Percentiles rank a stretch among this genome's conserved stretches.
phyloP scores from a whole-genome alignment of 1,140 invertebrate genomes.

The Bombus breviceps region DNA sequence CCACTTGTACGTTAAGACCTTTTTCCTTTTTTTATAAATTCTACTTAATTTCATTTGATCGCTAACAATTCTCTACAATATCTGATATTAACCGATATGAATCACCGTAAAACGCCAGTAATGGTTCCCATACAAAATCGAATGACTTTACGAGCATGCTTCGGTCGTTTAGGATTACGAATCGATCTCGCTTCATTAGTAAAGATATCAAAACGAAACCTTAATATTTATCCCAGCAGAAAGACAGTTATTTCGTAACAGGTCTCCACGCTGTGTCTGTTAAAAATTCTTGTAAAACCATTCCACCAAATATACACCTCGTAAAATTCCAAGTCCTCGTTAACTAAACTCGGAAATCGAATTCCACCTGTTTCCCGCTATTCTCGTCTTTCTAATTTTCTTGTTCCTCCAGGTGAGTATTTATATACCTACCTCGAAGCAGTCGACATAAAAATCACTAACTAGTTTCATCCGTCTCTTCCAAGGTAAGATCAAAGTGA shows the following conservation, averaged over 20 bases:
- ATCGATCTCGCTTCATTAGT: slow-evolving; percentile 55
- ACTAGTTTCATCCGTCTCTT: background rate
- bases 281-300: background rate
- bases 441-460: background rate
- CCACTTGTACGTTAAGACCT: too few species aligned
- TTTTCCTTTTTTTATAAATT: too few species aligned
- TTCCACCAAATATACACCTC: too few species aligned
- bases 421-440: background rate
- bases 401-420: slow-evolving; percentile 55
- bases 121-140: background rate
- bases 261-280: background rate
- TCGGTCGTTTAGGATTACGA: background rate
- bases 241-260: background rate
- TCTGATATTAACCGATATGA: too few species aligned
- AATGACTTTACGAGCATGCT: background rate
- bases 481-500: slow-evolving; percentile 3
- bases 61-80: too few species aligned
- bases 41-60: too few species aligned
- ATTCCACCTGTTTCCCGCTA: background rate
- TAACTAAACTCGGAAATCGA: background rate
- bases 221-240: too few species aligned
- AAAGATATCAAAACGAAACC: slow-evolving; percentile 58
- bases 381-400: background rate
- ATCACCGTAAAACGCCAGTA: too few species aligned
- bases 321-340: too few species aligned